Evolutionary conservation across 2,797 vertebrate genomes (phyloP).

Genomic region (Takifugu rubripes): DNA sequence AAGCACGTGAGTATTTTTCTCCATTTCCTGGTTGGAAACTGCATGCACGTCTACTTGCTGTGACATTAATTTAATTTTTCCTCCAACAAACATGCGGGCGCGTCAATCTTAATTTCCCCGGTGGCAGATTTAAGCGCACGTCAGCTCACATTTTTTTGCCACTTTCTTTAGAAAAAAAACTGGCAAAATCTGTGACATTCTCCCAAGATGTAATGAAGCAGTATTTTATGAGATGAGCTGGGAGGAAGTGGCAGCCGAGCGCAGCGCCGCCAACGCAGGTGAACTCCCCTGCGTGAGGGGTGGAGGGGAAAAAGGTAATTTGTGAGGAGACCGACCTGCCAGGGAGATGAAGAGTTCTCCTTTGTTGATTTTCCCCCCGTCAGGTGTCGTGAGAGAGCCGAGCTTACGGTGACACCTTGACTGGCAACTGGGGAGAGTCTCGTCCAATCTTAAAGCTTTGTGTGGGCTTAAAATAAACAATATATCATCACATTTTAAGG

Average conservation of each 20-base stretch:
- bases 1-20: too few species aligned
- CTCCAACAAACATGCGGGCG: constrained; percentile 11
- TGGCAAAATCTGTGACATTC: constrained; percentile 51
- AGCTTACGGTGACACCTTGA: constrained; percentile 78
- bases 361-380: constrained; percentile 78
- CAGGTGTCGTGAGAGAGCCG: constrained; percentile 80
- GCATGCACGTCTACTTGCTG: too few species aligned
- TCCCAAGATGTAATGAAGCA: constrained; percentile 61
- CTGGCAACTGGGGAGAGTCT: constrained; percentile 80
- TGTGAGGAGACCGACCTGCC: constrained; percentile 86
- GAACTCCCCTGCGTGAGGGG: constrained; percentile 79
- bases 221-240: constrained; percentile 59
- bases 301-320: constrained; percentile 83
- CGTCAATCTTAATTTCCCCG: constrained; percentile 28
- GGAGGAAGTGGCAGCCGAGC: constrained; percentile 52
- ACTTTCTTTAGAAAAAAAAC: constrained; percentile 27
- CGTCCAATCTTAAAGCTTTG: constrained; percentile 66
- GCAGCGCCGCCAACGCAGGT: constrained; percentile 67
- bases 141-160: constrained; percentile 30
- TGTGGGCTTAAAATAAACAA: constrained; percentile 74
- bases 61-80: constrained; percentile 17
- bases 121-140: constrained; percentile 28
- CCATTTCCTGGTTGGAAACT: too few species aligned
- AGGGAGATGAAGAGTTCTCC: constrained; percentile 88
- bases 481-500: constrained; percentile 64